These are phyloP conservation scores for Odocoileus hemionus DNA, from an alignment of 2,113 vertebrate species.

Conservation along the genomic window DNA sequence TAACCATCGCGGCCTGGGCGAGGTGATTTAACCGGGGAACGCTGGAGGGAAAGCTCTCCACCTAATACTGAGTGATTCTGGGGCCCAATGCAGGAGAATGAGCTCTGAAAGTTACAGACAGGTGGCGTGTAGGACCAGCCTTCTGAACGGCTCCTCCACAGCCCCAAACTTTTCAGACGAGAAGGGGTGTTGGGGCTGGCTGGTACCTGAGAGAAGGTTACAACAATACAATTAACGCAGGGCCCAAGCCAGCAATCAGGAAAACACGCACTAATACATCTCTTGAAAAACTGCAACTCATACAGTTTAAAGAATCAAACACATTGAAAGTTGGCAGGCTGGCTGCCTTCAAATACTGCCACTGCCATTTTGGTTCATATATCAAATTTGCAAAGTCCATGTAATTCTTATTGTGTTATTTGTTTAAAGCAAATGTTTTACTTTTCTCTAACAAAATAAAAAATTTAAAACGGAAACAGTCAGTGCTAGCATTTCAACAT, in stretches of 20 bases:
- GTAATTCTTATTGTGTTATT: slow-evolving; percentile 72
- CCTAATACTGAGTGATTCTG: neutral
- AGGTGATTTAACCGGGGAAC: neutral
- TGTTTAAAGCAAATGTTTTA: slow-evolving; percentile 65
- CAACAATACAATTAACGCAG: neutral
- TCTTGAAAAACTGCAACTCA: neutral
- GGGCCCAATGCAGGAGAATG: neutral
- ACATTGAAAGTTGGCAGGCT: neutral
- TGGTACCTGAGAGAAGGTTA: neutral
- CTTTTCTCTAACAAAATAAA: slow-evolving; percentile 46
- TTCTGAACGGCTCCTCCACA: neutral
- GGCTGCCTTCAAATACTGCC: neutral
- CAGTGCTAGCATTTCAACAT: neutral
- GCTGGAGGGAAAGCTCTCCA: neutral
- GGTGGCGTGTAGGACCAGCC: neutral
- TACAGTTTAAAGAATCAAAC: neutral
- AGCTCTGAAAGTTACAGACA: neutral
- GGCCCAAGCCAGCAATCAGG: neutral
- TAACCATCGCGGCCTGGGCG: neutral
- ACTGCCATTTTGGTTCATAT: neutral
- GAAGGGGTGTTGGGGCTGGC: neutral
- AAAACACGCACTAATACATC: neutral
- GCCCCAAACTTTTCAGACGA: neutral
- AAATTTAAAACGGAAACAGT: slow-evolving; percentile 45
- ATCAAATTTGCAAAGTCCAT: slow-evolving; percentile 73